Conservation (phyloP, 2,888 invertebrate species). For the Asteroscopus sphinx region DNA sequence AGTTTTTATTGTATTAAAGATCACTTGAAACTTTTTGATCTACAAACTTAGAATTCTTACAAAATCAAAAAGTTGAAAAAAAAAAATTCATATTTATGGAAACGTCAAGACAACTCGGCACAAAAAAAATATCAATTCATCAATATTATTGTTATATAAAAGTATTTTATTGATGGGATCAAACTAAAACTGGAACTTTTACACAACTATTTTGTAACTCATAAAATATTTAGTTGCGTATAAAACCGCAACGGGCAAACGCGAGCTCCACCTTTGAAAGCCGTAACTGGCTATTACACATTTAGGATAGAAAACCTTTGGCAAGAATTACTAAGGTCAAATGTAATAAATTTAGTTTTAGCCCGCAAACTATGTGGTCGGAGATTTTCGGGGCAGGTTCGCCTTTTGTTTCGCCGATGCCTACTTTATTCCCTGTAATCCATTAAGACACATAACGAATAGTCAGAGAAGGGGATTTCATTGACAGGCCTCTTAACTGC, state of each 20-base stretch:
- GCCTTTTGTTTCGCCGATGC: conserved; percentile 88
- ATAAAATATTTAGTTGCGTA: conserved; percentile 86
- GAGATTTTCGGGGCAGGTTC: conserved; percentile 82
- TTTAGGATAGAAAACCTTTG: conserved; percentile 84
- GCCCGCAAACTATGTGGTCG: conserved; percentile 86
- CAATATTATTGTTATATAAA: conserved; percentile 56
- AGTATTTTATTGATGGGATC: conserved; percentile 71
- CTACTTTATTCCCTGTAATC: conserved; percentile 87
- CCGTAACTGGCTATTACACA: conserved; percentile 82
- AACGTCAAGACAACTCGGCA: conserved; percentile 14
- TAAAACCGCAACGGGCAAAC: conserved; percentile 81
- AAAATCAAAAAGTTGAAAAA: no score
- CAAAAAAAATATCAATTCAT: conserved; percentile 45
- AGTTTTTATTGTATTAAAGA: neutral
- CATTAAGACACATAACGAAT: conserved; percentile 87
- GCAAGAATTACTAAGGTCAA: conserved; percentile 88
- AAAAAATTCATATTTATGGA: conserved; percentile 13
- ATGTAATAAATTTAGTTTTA: conserved; percentile 89
- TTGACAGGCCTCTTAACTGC: conserved; percentile 85
- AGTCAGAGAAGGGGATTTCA: conserved; percentile 82
- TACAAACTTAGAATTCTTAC: neutral
- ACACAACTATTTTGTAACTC: conserved; percentile 84
- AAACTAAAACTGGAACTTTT: conserved; percentile 73
- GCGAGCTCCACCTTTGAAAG: conserved; percentile 81
- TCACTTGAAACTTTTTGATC: neutral